Percentiles rank a stretch among this genome's conserved stretches.
Evolutionary conservation across 2,888 invertebrate species (phyloP).

Genomic region (Stenodera caucasica): DNA sequence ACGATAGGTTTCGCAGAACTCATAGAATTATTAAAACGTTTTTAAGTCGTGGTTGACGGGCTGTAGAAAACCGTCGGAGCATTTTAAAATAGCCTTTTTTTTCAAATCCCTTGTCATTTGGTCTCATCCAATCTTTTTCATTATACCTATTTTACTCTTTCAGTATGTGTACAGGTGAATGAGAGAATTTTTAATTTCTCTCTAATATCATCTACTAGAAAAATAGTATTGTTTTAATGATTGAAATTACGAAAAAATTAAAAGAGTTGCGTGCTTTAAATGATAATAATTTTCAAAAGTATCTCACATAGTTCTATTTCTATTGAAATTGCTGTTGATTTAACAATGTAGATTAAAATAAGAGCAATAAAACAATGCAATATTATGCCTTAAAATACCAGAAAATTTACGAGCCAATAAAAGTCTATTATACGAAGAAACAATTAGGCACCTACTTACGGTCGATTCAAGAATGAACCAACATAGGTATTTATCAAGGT

Average conservation of each 20-base stretch:
- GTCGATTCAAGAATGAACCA: no score
- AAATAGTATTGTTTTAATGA: no score
- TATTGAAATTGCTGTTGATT: no score
- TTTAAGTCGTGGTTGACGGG: conserved; percentile 42
- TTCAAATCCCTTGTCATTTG: conserved; percentile 37
- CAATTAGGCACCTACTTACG: no score
- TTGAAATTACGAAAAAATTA: no score
- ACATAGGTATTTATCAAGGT: no score
- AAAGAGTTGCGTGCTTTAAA: background rate
- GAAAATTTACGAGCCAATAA: background rate
- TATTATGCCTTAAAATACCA: background rate
- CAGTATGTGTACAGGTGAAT: no score
- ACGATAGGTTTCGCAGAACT: conserved; percentile 14
- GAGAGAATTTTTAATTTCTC: no score
- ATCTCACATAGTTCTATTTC: no score
- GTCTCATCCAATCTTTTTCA: background rate
- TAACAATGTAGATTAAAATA: background rate
- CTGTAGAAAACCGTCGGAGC: conserved; percentile 30
- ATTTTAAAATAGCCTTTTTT: conserved; percentile 33
- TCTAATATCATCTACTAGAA: no score
- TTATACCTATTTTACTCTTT: background rate
- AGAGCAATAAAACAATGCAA: background rate
- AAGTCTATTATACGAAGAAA: no score
- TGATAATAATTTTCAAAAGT: background rate
- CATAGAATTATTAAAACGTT: conserved; percentile 43